Percentiles rank a stretch among this genome's conserved stretches.
Conservation (phyloP, 92 coral and sea anemone genomes). For the Porites lobata region DNA sequence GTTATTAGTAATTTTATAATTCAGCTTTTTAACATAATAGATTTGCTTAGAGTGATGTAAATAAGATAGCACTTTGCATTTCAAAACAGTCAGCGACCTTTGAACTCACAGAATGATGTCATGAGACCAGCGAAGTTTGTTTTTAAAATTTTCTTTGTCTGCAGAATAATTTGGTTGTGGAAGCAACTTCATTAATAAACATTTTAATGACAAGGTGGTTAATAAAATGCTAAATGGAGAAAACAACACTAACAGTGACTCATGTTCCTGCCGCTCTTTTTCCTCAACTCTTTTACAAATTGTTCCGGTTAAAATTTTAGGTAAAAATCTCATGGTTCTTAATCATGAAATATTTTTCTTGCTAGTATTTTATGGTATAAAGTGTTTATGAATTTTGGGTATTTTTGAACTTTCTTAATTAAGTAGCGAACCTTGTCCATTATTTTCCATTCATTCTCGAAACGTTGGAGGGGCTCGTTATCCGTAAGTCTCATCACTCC, state of each 20-base stretch:
- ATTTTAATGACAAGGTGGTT: not conserved
- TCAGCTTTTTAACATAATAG: not conserved
- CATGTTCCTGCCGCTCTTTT: not conserved
- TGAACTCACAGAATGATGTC: not conserved
- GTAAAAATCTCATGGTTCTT: too few relatives aligned
- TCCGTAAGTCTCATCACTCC: too few relatives aligned
- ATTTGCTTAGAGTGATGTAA: not conserved
- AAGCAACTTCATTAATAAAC: not conserved
- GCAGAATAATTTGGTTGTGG: not conserved
- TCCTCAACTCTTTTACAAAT: too few relatives aligned
- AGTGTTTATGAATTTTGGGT: too few relatives aligned
- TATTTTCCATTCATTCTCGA: too few relatives aligned
- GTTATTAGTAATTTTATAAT: not conserved
- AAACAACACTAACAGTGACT: not conserved
- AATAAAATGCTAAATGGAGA: not conserved
- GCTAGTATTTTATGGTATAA: too few relatives aligned
- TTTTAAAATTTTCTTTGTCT: not conserved
- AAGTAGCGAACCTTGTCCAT: too few relatives aligned
- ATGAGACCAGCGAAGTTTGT: not conserved
- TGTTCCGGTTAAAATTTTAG: too few relatives aligned
- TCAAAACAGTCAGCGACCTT: slow-evolving; percentile 6
- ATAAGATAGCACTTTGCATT: slow-evolving; percentile 1
- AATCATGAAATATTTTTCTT: too few relatives aligned
- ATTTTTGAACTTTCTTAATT: too few relatives aligned
- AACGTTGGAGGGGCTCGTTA: too few relatives aligned